Evolutionary conservation across 1,140 invertebrate species (phyloP), one percentile per base, ranked within the genome.

Genomic region (Euura saliciscinereae): DNA sequence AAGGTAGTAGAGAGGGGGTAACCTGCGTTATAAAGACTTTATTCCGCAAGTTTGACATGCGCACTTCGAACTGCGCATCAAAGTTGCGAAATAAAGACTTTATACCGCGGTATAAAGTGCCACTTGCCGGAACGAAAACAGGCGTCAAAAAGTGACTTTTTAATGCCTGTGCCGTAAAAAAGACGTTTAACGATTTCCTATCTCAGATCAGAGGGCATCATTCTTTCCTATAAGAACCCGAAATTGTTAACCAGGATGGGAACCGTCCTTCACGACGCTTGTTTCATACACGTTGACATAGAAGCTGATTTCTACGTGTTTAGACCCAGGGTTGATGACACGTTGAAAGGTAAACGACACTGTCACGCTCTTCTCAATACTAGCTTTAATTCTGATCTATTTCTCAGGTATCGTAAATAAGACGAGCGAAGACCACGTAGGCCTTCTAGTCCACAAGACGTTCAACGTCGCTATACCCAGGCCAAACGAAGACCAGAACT

Each of bases 271-370:
- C 86, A 89, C 76, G 91, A 92, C 73, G 88, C 86, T 75, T 87
- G 84, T 73, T 91, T 89, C 72, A 89, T 92, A 75, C 89, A 92
- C 76, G 80, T 91, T 65, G 89, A 92, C 83, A 86, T 92, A 11
- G 86, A 90, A 85, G 91, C 89, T 46, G 90, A 92, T 76, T 92
- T 92, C 83, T 92, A 90, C 82, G 82, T 92, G 73, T 93, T 93
- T 80, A 84, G 83, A 71, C 91, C 91, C 65, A 74, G 79, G 73
- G 75, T 87, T 43, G 90, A 88, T 0, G 70, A 80, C 80, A 72
- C 69, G 74, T 71, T 88, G 74, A 79, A 84, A 83, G 81, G 89
- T 89, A 74, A 78, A 28, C 51, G 44, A 66, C 66, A 68, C 71
- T 71, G 70, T 70, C n/a, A 70, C 70, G 64, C 65, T 42, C 46